Evolutionary conservation across 2,113 vertebrate species (phyloP).

Genomic region (Pitta sordida): DNA sequence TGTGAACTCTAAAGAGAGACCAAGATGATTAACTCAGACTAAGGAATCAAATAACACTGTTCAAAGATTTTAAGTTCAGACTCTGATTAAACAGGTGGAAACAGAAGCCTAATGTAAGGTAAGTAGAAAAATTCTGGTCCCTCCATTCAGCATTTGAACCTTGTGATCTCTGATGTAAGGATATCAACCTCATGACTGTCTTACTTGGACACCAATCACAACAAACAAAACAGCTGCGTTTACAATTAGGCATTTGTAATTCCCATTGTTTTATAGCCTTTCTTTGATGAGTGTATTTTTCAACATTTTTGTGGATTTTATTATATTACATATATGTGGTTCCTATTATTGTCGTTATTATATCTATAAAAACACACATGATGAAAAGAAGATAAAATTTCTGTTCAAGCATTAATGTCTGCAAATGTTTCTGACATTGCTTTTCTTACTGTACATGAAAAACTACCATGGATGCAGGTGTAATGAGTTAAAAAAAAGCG

Average conservation of each 20-base stretch:
- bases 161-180: neutral
- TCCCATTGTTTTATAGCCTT: neutral
- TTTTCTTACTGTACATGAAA: neutral
- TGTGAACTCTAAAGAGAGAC: neutral
- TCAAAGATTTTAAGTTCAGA: neutral
- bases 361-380: neutral
- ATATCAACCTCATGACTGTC: neutral
- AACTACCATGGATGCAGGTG: neutral
- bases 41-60: neutral
- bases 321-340: neutral
- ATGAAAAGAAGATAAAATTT: neutral
- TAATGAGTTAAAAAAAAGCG: neutral
- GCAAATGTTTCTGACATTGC: neutral
- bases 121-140: neutral
- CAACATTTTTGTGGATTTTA: neutral
- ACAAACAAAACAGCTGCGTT: neutral
- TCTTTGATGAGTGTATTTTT: neutral
- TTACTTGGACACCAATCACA: neutral
- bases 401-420: neutral
- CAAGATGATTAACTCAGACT: neutral
- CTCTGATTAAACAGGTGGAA: neutral
- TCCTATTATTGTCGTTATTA: neutral
- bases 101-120: neutral
- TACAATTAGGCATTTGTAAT: neutral
- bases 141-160: neutral